phyloP scores from a whole-genome alignment of 2,888 invertebrate genomes.

The Heteropelma amictum region DNA sequence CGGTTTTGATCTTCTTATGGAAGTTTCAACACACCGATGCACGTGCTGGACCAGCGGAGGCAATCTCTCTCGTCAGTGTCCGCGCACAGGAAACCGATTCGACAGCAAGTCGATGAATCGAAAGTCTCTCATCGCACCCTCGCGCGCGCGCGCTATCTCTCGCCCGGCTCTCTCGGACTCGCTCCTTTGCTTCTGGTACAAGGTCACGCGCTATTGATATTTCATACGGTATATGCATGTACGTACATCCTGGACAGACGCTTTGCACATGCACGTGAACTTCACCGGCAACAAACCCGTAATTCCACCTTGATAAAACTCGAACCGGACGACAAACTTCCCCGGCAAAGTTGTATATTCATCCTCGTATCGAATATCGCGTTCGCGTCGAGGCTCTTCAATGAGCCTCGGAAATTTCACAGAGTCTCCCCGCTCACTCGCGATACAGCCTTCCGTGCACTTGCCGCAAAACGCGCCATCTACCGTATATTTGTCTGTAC shows the following conservation, averaged over 20 bases:
- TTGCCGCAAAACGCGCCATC: too few relatives aligned
- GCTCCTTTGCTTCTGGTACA: constrained; percentile 44
- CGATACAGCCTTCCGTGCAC: too few relatives aligned
- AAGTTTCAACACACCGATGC: too few relatives aligned
- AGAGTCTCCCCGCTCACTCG: not conserved
- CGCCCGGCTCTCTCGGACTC: not conserved
- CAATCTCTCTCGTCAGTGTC: too few relatives aligned
- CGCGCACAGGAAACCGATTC: constrained; percentile 42
- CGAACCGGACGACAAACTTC: not conserved
- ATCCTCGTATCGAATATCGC: too few relatives aligned
- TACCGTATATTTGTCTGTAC: too few relatives aligned
- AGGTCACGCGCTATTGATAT: constrained; percentile 32
- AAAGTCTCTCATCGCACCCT: constrained; percentile 33
- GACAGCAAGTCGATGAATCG: constrained; percentile 51
- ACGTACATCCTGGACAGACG: too few relatives aligned
- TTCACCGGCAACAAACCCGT: constrained; percentile 11
- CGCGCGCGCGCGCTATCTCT: not conserved
- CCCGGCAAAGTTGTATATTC: not conserved
- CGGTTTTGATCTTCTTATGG: too few relatives aligned
- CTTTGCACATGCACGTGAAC: not conserved
- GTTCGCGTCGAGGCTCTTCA: too few relatives aligned
- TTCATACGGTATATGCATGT: not conserved
- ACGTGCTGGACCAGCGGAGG: too few relatives aligned
- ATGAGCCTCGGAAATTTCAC: constrained; percentile 1
- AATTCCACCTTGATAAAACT: constrained; percentile 40